Evolutionary conservation across 2,888 invertebrate species (phyloP), one percentile per base, ranked within the genome.

Genomic region (Gnatocerus cornutus): DNA sequence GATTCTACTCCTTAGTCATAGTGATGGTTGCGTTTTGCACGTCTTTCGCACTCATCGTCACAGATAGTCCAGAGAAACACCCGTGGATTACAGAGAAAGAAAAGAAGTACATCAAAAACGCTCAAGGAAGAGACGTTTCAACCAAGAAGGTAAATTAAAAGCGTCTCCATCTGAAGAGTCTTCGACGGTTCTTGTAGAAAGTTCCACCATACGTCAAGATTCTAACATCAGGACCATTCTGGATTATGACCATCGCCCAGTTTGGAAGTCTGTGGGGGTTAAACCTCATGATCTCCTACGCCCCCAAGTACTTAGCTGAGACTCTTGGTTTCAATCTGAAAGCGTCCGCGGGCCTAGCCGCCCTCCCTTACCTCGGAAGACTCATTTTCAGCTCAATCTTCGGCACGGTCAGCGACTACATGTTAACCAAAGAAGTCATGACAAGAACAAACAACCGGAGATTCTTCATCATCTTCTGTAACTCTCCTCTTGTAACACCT

Each of bases 61-160:
- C 88, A 0, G 91, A 93, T 77, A 87, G 88, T 16, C 93, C 93
- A 0, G 83, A 83, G 0, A 87, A 89, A 41, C 91, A 92, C 78
- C 88, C 87, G 0, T 87, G 88, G 50, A 92, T 92, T 41, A 83
- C 86, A 6, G 86, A 88, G 1, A 86, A 88, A 12, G 93, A 93
- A 78, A 89, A 86, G 69, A 87, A 89, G 63, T 90, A 88, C 62
- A 93, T 93, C 50, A 39, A 69, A 45, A 73, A 71, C 12, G 68
- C 77, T 2, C 80, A 79, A 68, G 59, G 48, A 13, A 77, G 75
- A 2, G 66, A 76, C 7, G 74, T 79, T 21, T 63, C 74, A 13
- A 78, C 76, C 63, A 74, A 74, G 68, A 79, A 79, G 74, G 79
- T 78, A 3, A 10, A n/a, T 52, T 55, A 14, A 37, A 55, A 12